Evolutionary conservation across 2,888 invertebrate genomes (phyloP).

Genomic region (Lasioglossum vierecki): DNA sequence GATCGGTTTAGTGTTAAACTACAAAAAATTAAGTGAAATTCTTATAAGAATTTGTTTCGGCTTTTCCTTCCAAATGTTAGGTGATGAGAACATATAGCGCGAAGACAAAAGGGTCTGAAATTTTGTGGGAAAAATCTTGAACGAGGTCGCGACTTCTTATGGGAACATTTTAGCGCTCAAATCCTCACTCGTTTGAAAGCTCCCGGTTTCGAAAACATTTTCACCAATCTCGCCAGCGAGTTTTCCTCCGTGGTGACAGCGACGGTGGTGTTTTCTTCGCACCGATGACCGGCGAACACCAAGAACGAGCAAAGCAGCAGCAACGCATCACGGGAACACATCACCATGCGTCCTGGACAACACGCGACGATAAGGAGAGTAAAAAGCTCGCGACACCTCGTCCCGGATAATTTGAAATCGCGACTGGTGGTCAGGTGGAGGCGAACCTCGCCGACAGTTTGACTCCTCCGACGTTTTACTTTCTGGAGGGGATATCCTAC

Average conservation of each 20-base stretch:
- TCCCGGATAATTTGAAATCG: conserved; percentile 71
- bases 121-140: neutral
- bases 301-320: conserved; percentile 52
- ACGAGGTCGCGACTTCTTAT: neutral
- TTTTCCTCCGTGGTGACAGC: conserved; percentile 66
- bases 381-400: conserved; percentile 50
- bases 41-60: too few relatives aligned
- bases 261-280: conserved; percentile 64
- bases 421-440: conserved; percentile 67
- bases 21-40: too few relatives aligned
- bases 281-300: conserved; percentile 38
- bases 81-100: neutral
- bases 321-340: conserved; percentile 53
- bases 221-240: conserved; percentile 81
- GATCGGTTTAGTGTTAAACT: too few relatives aligned
- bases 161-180: neutral
- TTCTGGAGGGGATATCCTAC: conserved; percentile 69
- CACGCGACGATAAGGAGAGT: conserved; percentile 15
- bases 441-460: conserved; percentile 50
- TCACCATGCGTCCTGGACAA: conserved; percentile 36
- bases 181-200: conserved; percentile 82
- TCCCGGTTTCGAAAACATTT: conserved; percentile 82
- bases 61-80: too few relatives aligned
- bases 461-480: conserved; percentile 62
- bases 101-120: neutral